Evolutionary conservation across 2,113 vertebrate species (phyloP).

Genomic region (Madoqua kirkii): DNA sequence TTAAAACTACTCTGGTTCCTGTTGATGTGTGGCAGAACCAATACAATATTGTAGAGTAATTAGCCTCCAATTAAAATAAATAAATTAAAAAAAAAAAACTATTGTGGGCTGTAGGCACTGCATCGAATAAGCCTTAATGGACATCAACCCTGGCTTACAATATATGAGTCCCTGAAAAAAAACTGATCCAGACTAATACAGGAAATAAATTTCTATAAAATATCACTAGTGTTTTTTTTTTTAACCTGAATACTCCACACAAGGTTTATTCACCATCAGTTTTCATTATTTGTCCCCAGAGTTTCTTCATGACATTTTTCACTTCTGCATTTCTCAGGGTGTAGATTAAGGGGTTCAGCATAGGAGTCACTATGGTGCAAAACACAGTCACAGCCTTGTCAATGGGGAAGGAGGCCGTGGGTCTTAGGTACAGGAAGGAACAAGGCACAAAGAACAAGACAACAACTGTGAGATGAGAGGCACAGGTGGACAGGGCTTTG

Average conservation of each 20-base stretch:
- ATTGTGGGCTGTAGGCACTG: background rate
- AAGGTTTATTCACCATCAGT: background rate
- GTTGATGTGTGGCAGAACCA: no score
- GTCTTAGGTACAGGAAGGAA: constrained; percentile 38
- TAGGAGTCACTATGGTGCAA: constrained; percentile 44
- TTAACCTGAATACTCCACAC: background rate
- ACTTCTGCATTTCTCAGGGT: constrained; percentile 57
- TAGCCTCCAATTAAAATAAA: no score
- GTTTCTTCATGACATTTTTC: constrained; percentile 19
- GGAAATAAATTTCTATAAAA: background rate
- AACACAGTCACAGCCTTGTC: constrained; percentile 54
- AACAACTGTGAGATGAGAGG: constrained; percentile 29
- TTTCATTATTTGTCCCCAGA: background rate
- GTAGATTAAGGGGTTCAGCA: constrained; percentile 62
- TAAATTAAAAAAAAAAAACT: background rate
- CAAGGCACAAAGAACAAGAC: constrained; percentile 56
- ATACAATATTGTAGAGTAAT: no score
- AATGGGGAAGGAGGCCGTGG: background rate
- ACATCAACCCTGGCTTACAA: no score
- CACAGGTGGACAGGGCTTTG: constrained; percentile 56
- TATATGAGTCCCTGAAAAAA: background rate
- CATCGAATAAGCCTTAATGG: background rate
- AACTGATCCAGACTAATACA: background rate
- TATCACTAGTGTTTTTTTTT: background rate
- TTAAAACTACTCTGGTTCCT: background rate